Evolutionary conservation across 2,888 invertebrate genomes (phyloP).

Genomic region (Dorcus parallelipipedus): DNA sequence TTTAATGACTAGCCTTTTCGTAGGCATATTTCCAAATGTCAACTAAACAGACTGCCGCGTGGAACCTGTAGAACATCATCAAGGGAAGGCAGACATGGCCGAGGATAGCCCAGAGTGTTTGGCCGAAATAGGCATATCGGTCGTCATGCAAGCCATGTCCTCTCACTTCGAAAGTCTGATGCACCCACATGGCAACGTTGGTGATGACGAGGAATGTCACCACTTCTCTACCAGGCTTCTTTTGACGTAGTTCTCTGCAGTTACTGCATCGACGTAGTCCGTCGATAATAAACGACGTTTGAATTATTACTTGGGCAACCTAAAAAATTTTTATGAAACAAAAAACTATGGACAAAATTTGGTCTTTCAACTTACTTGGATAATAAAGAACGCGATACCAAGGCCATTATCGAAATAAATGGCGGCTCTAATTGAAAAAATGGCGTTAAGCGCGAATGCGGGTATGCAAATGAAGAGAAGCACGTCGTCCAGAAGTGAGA

Average conservation of each 20-base stretch:
- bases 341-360: conserved; percentile 7
- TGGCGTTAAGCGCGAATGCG: conserved; percentile 68
- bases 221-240: conserved; percentile 72
- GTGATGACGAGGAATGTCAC: conserved; percentile 73
- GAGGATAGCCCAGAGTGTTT: conserved; percentile 67
- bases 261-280: conserved; percentile 73
- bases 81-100: conserved; percentile 71
- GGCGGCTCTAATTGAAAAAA: conserved; percentile 44
- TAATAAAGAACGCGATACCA: conserved; percentile 19
- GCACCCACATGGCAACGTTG: conserved; percentile 75
- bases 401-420: conserved; percentile 49
- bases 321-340: conserved; percentile 32
- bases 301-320: conserved; percentile 69
- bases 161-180: conserved; percentile 67
- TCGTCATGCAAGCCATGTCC: conserved; percentile 53
- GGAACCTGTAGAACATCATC: conserved; percentile 75
- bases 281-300: conserved; percentile 71
- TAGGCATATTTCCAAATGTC: conserved; percentile 78
- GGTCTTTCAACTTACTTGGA: neutral
- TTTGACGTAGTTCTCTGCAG: conserved; percentile 57
- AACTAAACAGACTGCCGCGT: conserved; percentile 74
- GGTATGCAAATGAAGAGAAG: conserved; percentile 69
- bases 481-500: conserved; percentile 66
- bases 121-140: conserved; percentile 67
- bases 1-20: conserved; percentile 52